Conservation (phyloP, 2,888 invertebrate genomes). For the Psococerastis gibbosa region DNA sequence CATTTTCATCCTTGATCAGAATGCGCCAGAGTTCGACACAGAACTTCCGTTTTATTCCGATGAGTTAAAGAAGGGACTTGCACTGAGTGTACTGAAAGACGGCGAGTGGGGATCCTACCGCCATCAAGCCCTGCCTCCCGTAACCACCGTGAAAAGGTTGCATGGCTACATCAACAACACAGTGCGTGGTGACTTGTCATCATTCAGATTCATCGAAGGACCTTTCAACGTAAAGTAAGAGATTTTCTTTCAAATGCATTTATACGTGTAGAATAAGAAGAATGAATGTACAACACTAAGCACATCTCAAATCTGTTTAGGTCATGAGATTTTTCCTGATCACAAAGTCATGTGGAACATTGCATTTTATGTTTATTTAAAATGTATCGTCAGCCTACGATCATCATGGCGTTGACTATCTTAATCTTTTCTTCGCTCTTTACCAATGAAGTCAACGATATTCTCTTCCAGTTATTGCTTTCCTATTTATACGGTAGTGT, state of each 20-base stretch:
- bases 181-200: slow-evolving; percentile 69
- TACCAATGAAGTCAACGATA: too few species aligned
- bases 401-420: too few species aligned
- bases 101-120: slow-evolving; percentile 64
- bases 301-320: too few species aligned
- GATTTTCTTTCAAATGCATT: too few species aligned
- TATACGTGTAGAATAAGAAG: too few species aligned
- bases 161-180: slow-evolving; percentile 62
- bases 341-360: slow-evolving; percentile 1
- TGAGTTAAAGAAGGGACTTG: slow-evolving; percentile 52
- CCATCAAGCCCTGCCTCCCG: slow-evolving; percentile 46
- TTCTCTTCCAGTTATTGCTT: too few species aligned
- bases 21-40: slow-evolving; percentile 44
- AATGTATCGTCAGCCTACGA: slow-evolving; percentile 3
- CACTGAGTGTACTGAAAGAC: slow-evolving; percentile 54
- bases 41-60: slow-evolving; percentile 41
- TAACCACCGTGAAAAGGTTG: slow-evolving; percentile 28
- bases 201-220: slow-evolving; percentile 68
- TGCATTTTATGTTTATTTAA: not conserved
- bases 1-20: slow-evolving; percentile 36
- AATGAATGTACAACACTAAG: too few species aligned
- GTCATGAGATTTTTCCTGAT: slow-evolving; percentile 11
- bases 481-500: too few species aligned
- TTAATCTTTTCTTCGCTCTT: too few species aligned
- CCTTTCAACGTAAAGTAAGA: slow-evolving; percentile 22